phyloP scores from a whole-genome alignment of 2,797 vertebrate genomes.

The Anabas testudineus region DNA sequence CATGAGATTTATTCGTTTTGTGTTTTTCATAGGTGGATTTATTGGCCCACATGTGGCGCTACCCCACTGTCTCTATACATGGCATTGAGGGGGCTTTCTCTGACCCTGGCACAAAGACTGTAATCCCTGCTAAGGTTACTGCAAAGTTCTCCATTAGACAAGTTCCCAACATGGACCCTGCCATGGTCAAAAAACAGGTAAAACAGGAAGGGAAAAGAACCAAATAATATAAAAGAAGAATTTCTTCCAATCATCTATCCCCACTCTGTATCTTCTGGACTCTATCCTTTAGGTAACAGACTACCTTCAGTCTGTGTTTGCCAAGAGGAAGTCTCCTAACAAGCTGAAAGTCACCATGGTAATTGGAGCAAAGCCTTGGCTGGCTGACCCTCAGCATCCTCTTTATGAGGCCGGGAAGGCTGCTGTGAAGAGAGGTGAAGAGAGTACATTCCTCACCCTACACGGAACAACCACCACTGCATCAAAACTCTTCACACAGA shows the following conservation, averaged over 20 bases:
- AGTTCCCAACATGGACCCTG: slow-evolving; percentile 90
- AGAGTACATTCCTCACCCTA: slow-evolving; percentile 44
- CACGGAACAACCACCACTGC: neutral
- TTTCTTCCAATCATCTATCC: neutral
- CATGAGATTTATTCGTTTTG: neutral
- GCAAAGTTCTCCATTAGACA: slow-evolving; percentile 95
- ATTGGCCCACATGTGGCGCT: slow-evolving; percentile 90
- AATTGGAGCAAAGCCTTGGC: slow-evolving; percentile 89
- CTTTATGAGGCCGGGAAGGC: slow-evolving; percentile 88
- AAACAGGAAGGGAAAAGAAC: neutral
- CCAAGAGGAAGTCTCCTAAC: slow-evolving; percentile 91
- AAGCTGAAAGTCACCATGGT: slow-evolving; percentile 88
- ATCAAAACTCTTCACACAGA: neutral
- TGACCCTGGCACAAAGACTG: slow-evolving; percentile 89
- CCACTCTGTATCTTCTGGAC: neutral
- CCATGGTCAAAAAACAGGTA: slow-evolving; percentile 89
- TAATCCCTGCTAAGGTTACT: slow-evolving; percentile 91
- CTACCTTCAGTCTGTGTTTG: slow-evolving; percentile 88
- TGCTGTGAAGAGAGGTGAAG: slow-evolving; percentile 89
- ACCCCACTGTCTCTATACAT: slow-evolving; percentile 92
- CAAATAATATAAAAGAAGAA: neutral
- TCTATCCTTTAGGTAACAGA: slow-evolving; percentile 83
- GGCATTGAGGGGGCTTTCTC: slow-evolving; percentile 93
- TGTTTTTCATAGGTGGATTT: slow-evolving; percentile 86
- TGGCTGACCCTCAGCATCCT: slow-evolving; percentile 79